A percentile compares a stretch with the other conserved stretches of the same genome.
phyloP scores from a whole-genome alignment of 2,113 vertebrate species.

The Phaethon lepturus region DNA sequence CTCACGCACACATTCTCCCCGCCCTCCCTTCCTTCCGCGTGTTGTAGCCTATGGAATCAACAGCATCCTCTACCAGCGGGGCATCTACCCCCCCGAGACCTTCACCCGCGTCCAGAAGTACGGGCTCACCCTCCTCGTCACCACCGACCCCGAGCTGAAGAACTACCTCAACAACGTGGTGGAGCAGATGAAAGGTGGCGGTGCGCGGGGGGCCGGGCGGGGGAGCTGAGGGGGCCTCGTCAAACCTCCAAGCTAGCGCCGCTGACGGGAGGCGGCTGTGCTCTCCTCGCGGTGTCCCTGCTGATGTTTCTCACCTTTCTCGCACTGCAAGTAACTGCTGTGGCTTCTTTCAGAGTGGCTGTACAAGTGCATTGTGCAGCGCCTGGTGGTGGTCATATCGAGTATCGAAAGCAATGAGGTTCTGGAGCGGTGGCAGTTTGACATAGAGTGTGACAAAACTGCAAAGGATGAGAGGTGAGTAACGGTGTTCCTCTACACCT shows the following conservation, averaged over 20 bases:
- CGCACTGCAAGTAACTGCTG: fast-evolving
- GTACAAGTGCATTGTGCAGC: conserved; percentile 91
- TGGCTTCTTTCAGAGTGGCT: conserved; percentile 88
- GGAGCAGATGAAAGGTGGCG: conserved; percentile 89
- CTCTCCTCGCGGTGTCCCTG: fast-evolving
- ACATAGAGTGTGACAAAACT: conserved; percentile 93
- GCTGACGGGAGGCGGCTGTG: not conserved
- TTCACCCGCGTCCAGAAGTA: conserved; percentile 92
- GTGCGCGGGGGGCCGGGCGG: not conserved
- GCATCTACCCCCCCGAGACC: conserved; percentile 93
- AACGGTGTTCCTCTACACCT: fast-evolving
- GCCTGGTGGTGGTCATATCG: conserved; percentile 92
- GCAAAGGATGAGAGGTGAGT: conserved; percentile 84
- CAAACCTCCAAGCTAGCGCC: fast-evolving
- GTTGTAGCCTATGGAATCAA: conserved; percentile 92
- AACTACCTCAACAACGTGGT: conserved; percentile 91
- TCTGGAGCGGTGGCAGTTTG: conserved; percentile 96
- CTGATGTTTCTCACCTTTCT: fast-evolving
- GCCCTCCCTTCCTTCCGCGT: fast-evolving
- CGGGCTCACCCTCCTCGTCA: conserved; percentile 91
- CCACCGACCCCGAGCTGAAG: conserved; percentile 88
- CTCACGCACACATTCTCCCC: fast-evolving
- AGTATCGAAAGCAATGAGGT: conserved; percentile 89
- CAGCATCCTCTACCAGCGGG: conserved; percentile 96
- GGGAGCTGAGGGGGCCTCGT: not conserved